A percentile compares a stretch with the other conserved stretches of the same genome.
Evolutionary conservation across 2,888 invertebrate species (phyloP).

Genomic region (Andrena bicolor): DNA sequence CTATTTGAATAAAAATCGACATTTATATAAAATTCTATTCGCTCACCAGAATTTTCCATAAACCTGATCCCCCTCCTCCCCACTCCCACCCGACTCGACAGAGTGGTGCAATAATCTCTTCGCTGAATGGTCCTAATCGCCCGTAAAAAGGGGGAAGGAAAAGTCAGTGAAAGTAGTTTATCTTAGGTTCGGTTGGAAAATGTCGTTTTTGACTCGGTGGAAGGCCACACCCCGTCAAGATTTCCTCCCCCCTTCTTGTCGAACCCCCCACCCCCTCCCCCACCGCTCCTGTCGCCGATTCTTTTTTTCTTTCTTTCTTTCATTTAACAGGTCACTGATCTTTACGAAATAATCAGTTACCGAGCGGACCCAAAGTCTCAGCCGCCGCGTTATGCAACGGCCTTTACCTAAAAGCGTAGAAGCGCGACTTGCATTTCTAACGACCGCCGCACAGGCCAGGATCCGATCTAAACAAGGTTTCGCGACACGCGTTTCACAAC

Average conservation of each 20-base stretch:
- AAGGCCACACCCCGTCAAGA: neutral
- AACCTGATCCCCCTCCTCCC: neutral
- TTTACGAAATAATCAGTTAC: constrained; percentile 48
- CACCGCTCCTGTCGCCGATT: neutral
- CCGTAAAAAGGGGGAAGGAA: neutral
- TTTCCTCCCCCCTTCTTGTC: neutral
- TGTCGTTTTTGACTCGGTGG: neutral
- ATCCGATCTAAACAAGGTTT: neutral
- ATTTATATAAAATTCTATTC: neutral
- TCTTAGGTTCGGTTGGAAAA: neutral
- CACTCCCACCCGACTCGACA: neutral
- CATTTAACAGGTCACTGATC: constrained; percentile 22
- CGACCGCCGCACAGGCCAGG: constrained; percentile 2
- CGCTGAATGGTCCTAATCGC: neutral
- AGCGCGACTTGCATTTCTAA: constrained; percentile 48
- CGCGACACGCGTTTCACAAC: constrained; percentile 41
- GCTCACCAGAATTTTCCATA: neutral
- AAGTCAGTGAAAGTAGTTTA: constrained; percentile 36
- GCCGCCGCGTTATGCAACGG: constrained; percentile 41
- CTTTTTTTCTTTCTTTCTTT: neutral
- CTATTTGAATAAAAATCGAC: too few relatives aligned
- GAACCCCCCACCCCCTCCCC: neutral
- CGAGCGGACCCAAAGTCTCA: constrained; percentile 14
- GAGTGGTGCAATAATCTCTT: neutral
- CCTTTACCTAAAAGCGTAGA: constrained; percentile 48